Base-by-base conservation (phyloP, 2,113 vertebrate genomes). In the Pelvicachromis taeniatus region DNA sequence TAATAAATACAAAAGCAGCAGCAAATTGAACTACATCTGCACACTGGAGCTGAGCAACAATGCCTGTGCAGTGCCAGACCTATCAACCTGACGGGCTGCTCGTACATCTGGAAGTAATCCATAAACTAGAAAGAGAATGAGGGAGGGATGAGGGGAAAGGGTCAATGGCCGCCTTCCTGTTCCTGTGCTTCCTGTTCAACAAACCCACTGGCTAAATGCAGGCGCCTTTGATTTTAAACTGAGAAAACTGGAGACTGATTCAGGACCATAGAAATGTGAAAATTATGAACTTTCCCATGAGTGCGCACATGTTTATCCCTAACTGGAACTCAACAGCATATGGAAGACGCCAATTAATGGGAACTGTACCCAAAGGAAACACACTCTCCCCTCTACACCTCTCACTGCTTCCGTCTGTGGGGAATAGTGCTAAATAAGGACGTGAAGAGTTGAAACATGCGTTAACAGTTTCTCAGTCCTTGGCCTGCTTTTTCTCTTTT, bases 101-200 rank as follows among this genome's bases (percentile, higher is more conserved):
- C 56, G 63, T 84, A 94, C 95, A 95, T 95, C 95, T 95, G 95
- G 95, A 95, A 95, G 85, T 91, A 68, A 95, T 95, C 93, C 85
- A 81, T 77, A 31, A 65, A 85, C 78, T 88, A 79, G 61, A 92
- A 90, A 85, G 81, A 81, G 79, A 83, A 65, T 6, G 31, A 54
- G 75, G 77, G 73, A 31, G 85, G 73, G 14, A 19, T 10, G 31
- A 68, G 81, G 91, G 87, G 81, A 90, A 81, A 78, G 87, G 95
- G 94, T 95, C 93, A 94, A 93, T 94, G 89, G 86, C 88, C 61
- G 86, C 70, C 80, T 95, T 95, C 92, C 94, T 94, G 91, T 88
- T 86, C 52, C 89, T 77, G 80, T 80, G 88, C 87, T 95, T 94
- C 91, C 92, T 93, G 87, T 87, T 88, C 63, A 40, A 70, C 84